These are phyloP conservation scores for Camponotus vicinus DNA, from an alignment of 1,140 invertebrate genomes.

Conservation along the genomic window DNA sequence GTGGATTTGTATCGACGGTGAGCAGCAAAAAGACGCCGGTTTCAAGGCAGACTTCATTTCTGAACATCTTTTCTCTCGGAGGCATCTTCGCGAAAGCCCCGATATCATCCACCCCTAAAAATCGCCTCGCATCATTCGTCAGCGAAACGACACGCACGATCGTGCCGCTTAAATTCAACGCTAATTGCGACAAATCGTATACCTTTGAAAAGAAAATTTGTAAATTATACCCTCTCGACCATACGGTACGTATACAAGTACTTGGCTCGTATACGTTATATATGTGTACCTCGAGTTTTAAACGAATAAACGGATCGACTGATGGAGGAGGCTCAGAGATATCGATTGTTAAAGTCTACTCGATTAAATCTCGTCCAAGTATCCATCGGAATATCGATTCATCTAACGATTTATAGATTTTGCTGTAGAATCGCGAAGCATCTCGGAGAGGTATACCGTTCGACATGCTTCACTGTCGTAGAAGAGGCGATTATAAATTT, in stretches of 20 bases:
- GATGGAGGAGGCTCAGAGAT: not conserved
- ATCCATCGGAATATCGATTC: not conserved
- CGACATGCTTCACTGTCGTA: not conserved
- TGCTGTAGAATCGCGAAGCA: not conserved
- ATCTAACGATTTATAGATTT: not conserved
- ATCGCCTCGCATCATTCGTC: slow-evolving; percentile 40
- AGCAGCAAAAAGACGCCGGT: slow-evolving; percentile 61
- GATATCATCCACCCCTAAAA: slow-evolving; percentile 65
- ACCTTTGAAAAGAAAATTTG: not conserved
- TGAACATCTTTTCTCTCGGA: slow-evolving; percentile 41
- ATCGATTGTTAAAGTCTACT: slow-evolving; percentile 5
- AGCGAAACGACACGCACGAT: slow-evolving; percentile 15
- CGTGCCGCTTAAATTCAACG: slow-evolving; percentile 18
- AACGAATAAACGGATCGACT: not conserved
- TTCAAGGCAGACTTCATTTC: slow-evolving; percentile 74
- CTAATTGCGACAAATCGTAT: slow-evolving; percentile 54
- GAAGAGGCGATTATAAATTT: slow-evolving; percentile 46
- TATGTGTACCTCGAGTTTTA: not conserved
- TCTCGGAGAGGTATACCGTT: slow-evolving; percentile 4
- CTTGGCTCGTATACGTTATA: no score
- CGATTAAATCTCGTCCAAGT: not conserved
- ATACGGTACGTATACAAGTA: not conserved
- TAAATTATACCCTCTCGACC: slow-evolving; percentile 24
- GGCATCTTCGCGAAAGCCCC: slow-evolving; percentile 13
- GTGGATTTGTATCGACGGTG: slow-evolving; percentile 72